phyloP scores from a whole-genome alignment of 2,113 vertebrate genomes.

The Naja naja region DNA sequence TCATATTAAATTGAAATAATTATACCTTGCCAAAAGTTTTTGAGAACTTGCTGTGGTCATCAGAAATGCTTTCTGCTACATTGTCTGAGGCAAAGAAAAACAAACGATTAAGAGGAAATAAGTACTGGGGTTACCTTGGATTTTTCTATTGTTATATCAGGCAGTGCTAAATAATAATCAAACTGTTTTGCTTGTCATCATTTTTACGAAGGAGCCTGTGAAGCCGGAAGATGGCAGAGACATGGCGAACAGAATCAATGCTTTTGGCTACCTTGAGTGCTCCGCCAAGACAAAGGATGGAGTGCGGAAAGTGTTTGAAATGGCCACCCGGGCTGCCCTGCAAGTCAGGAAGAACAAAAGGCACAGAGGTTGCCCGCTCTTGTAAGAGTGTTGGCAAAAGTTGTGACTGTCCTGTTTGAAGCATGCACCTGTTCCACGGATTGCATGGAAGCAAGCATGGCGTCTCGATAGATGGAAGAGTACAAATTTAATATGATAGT shows the following conservation, averaged over 20 bases:
- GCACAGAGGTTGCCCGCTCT: conserved; percentile 83
- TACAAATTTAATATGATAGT: background rate
- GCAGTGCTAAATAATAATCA: background rate
- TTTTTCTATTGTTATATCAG: background rate
- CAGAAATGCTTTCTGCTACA: background rate
- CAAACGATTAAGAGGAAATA: background rate
- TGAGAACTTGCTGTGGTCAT: background rate
- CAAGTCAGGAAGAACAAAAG: conserved; percentile 94
- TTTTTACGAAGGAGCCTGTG: conserved; percentile 82
- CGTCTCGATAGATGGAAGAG: background rate
- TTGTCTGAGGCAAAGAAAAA: background rate
- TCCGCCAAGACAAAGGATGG: conserved; percentile 98
- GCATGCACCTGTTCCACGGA: background rate
- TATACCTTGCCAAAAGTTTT: background rate
- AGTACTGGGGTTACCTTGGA: no score
- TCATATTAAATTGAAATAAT: background rate
- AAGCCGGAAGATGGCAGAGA: conserved; percentile 93
- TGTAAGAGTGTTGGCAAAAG: conserved; percentile 67
- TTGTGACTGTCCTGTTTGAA: background rate
- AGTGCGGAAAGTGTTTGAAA: conserved; percentile 95
- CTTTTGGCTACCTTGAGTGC: conserved; percentile 97
- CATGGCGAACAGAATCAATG: conserved; percentile 95
- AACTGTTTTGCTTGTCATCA: background rate
- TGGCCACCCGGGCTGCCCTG: conserved; percentile 93
- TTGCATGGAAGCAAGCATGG: background rate